Evolutionary conservation across 2,888 invertebrate genomes (phyloP), one percentile per base, ranked within the genome.

Genomic region (Tridacna gigas): DNA sequence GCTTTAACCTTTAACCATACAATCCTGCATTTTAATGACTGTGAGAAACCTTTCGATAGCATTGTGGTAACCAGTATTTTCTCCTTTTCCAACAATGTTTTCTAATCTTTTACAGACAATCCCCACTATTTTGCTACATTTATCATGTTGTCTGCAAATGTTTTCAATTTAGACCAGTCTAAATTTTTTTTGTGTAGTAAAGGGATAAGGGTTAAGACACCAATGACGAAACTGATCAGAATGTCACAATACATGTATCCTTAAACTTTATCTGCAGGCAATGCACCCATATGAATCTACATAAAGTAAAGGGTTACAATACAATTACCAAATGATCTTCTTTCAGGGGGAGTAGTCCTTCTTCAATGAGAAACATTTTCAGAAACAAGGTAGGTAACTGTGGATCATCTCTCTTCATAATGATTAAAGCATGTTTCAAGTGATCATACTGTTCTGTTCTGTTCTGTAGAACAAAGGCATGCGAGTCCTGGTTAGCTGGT

Each of bases 311-410:
- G 37, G 37, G 7, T 37, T 37, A 37, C 37, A 37, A 37, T 7
- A 37, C 2, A 2, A 37, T 71, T 91, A 96, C 96, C 93, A 96
- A 95, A 69, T 95, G 92, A 84, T 95, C 95, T 71, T 95, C 95
- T 87, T 96, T 95, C 80, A 95, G 95, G 84, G 96, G 96, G 25
- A 97, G 95, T 89, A 96, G 96, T 84, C 97, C 97, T 80, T 96
- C 96, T 93, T 97, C 97, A 51, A 98, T 93, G 26, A 97, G 95
- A 97, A 97, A 98, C 97, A 98, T 97, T 37, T 96, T 96, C 74
- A 97, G 95, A 89, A 97, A 96, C n/a, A 97, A 95, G 91, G 97
- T 96, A 81, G 96, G 96, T 88, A 96, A 96, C 0, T 97, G 96
- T 0, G 97, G 96, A 26, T 96, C 96, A 80, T 96, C 95, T 74